A percentile compares a stretch with the other conserved stretches of the same genome.
phyloP scores from a whole-genome alignment of 2,113 vertebrate species.

The Crotalus helleri region DNA sequence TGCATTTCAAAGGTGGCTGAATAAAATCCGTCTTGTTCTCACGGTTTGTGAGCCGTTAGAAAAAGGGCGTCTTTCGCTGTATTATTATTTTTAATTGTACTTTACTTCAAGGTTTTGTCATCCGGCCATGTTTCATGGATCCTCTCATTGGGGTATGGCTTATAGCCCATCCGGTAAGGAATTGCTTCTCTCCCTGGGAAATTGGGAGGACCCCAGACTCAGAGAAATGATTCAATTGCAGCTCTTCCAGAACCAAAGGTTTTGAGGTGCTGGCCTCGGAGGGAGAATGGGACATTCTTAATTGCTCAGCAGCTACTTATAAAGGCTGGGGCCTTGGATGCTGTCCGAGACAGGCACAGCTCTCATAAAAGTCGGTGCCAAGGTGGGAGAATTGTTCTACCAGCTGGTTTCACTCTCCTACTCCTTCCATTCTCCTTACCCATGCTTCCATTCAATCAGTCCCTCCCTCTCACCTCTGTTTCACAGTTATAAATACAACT shows the following conservation, averaged over 20 bases:
- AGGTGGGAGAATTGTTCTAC: background rate
- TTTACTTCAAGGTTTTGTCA: background rate
- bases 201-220: background rate
- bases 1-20: background rate
- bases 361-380: conserved; percentile 6
- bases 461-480: background rate
- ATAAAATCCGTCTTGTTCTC: background rate
- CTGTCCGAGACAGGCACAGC: background rate
- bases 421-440: background rate
- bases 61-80: background rate
- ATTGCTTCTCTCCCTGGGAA: background rate
- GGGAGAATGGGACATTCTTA: conserved; percentile 6
- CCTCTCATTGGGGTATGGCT: conserved; percentile 47
- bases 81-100: background rate
- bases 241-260: conserved; percentile 9
- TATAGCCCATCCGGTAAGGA: background rate
- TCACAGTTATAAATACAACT: background rate
- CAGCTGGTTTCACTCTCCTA: background rate
- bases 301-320: conserved; percentile 6
- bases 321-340: background rate
- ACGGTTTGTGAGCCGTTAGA: rapidly evolving
- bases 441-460: background rate
- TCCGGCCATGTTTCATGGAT: conserved; percentile 13
- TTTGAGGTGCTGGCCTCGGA: background rate
- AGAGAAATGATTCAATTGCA: background rate